A percentile compares a stretch with the other conserved stretches of the same genome.
Evolutionary conservation across 2,113 vertebrate species (phyloP).

Genomic region (Heloderma charlesbogerti): DNA sequence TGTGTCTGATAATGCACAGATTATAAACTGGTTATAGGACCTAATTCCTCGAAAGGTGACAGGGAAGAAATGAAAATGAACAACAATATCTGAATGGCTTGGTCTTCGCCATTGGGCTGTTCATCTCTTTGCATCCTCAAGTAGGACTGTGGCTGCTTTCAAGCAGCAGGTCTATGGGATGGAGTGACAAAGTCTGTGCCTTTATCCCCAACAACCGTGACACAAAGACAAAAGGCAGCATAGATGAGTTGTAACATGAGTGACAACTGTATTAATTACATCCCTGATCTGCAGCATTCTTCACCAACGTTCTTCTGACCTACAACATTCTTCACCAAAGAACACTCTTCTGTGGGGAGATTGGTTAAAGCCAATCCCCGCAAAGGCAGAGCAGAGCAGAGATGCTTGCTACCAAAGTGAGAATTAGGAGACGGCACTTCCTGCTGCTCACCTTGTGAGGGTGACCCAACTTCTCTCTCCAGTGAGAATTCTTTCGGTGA

Average conservation of each 20-base stretch:
- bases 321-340: not conserved
- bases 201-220: not conserved
- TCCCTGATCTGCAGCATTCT: not conserved
- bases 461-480: too few relatives aligned
- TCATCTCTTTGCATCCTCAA: not conserved
- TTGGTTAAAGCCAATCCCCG: not conserved
- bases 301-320: not conserved
- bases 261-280: not conserved
- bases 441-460: too few relatives aligned
- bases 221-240: not conserved
- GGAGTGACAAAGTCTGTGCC: not conserved
- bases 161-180: not conserved
- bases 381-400: not conserved
- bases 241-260: not conserved
- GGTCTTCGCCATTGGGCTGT: not conserved
- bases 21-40: constrained; percentile 2
- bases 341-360: not conserved
- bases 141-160: not conserved
- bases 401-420: not conserved
- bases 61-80: not conserved
- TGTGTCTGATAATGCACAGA: not conserved
- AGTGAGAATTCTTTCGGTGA: too few relatives aligned
- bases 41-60: constrained; percentile 1
- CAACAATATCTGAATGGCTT: accelerated
- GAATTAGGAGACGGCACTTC: too few relatives aligned